Evolutionary conservation across 2,797 vertebrate species (phyloP).

Genomic region (Menidia menidia): DNA sequence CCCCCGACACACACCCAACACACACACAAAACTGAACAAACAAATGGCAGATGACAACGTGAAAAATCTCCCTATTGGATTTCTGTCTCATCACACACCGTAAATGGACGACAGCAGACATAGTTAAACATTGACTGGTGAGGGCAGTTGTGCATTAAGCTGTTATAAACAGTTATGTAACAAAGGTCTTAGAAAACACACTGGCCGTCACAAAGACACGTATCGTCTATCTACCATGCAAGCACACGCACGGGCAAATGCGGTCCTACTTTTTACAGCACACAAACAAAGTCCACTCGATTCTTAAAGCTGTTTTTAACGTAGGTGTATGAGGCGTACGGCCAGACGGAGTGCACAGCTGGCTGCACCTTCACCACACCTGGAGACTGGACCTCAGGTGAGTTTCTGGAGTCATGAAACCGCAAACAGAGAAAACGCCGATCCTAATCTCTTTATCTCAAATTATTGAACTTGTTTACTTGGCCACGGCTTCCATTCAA

Average conservation of each 20-base stretch:
- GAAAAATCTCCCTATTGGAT: neutral
- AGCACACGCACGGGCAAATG: neutral
- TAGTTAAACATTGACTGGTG: neutral
- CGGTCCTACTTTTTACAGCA: no score
- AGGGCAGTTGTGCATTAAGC: neutral
- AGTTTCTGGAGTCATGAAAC: neutral
- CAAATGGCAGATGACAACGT: neutral
- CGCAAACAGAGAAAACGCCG: neutral
- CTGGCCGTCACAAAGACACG: neutral
- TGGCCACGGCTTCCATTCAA: slow-evolving; percentile 1
- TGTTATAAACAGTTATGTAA: no score
- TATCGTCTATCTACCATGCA: neutral
- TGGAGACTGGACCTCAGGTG: slow-evolving; percentile 98
- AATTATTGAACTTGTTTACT: slow-evolving; percentile 13
- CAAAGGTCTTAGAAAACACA: neutral
- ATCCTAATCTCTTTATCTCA: neutral
- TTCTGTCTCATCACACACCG: neutral
- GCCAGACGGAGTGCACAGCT: slow-evolving; percentile 98
- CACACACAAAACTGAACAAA: neutral
- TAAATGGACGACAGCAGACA: neutral
- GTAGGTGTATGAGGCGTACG: slow-evolving; percentile 96
- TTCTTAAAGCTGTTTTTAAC: neutral
- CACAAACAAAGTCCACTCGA: neutral
- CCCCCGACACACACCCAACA: neutral
- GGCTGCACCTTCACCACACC: slow-evolving; percentile 98